phyloP scores from a whole-genome alignment of 2,113 vertebrate species.

The Petaurus breviceps region DNA sequence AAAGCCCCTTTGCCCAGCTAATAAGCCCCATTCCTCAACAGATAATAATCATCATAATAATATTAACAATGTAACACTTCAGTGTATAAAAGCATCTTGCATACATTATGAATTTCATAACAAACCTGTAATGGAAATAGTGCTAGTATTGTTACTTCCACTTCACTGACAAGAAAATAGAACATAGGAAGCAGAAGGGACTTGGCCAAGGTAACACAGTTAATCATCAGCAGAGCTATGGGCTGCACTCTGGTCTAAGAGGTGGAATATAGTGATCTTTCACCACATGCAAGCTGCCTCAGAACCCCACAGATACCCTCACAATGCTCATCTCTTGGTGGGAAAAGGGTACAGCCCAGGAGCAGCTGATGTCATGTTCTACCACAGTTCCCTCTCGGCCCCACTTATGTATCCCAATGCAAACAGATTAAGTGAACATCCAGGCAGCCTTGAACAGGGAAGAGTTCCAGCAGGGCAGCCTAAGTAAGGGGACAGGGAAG shows the following conservation, averaged over 20 bases:
- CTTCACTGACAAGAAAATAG: background rate
- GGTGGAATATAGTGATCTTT: background rate
- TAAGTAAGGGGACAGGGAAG: background rate
- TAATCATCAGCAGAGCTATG: background rate
- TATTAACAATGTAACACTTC: background rate
- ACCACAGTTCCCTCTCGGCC: background rate
- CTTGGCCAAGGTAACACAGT: background rate
- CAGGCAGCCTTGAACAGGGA: background rate
- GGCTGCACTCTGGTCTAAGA: background rate
- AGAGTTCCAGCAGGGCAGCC: background rate
- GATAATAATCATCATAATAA: background rate
- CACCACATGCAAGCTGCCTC: background rate
- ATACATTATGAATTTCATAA: background rate
- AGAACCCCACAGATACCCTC: background rate
- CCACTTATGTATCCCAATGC: background rate
- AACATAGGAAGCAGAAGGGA: background rate
- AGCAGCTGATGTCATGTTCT: background rate
- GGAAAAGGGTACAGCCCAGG: background rate
- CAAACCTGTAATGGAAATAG: background rate
- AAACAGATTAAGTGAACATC: background rate
- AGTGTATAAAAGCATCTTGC: background rate
- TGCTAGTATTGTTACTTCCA: background rate
- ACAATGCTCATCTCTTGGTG: background rate
- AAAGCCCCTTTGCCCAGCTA: conserved; percentile 41
- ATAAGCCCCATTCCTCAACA: background rate